These are phyloP conservation scores for Sinocyclocheilus maitianheensis DNA, from an alignment of 2,113 vertebrate species.

Conservation along the genomic window DNA sequence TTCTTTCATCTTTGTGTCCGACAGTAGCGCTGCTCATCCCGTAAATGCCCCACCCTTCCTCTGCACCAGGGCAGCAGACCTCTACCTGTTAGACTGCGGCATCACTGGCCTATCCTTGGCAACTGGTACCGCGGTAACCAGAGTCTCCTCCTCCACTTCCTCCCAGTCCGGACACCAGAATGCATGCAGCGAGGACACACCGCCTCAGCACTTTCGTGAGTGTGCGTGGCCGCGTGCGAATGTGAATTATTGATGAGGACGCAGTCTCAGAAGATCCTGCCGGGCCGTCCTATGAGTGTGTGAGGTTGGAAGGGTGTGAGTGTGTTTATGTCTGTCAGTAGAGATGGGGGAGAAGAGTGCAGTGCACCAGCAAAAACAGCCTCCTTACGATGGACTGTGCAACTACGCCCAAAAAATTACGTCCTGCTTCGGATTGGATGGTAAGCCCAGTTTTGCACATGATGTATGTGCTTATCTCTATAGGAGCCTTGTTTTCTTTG, in stretches of 20 bases:
- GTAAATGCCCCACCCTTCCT: conserved; percentile 53
- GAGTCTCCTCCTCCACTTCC: conserved; percentile 64
- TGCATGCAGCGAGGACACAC: conserved; percentile 72
- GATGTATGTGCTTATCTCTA: conserved; percentile 28
- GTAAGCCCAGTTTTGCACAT: conserved; percentile 73
- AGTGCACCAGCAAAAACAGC: conserved; percentile 68
- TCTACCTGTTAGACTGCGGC: conserved; percentile 71
- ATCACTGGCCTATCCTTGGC: conserved; percentile 59
- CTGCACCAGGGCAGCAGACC: conserved; percentile 39
- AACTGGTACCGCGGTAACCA: conserved; percentile 71
- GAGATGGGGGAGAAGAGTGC: conserved; percentile 75
- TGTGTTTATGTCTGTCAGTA: conserved; percentile 66
- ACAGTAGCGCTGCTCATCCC: conserved; percentile 27
- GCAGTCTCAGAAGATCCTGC: conserved; percentile 69
- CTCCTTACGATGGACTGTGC: conserved; percentile 78
- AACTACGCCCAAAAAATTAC: conserved; percentile 91
- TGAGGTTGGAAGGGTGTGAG: conserved; percentile 41
- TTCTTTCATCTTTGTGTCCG: conserved; percentile 9
- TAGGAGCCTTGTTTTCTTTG: not conserved
- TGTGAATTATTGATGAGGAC: conserved; percentile 89
- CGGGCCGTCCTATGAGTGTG: conserved; percentile 60
- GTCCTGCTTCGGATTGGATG: conserved; percentile 90
- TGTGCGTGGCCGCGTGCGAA: conserved; percentile 60
- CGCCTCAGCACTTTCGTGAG: conserved; percentile 68
- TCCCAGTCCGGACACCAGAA: conserved; percentile 62